phyloP scores from a whole-genome alignment of 2,888 invertebrate genomes.

The Athrips mouffetella region DNA sequence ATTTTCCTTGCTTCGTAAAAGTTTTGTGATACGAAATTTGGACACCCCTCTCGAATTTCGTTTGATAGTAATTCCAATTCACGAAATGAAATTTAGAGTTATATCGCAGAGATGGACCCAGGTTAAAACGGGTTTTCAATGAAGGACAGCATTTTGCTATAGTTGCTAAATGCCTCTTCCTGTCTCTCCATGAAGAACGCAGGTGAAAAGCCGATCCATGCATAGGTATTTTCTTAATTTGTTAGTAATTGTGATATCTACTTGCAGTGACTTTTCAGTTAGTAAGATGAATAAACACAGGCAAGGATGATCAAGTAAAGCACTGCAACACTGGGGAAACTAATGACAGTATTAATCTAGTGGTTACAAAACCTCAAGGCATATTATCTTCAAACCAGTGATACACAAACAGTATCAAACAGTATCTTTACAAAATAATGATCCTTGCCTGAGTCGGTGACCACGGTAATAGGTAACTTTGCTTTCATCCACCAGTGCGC shows the following conservation, averaged over 20 bases:
- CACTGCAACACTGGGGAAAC: constrained; percentile 75
- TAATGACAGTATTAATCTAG: constrained; percentile 71
- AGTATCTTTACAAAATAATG: constrained; percentile 72
- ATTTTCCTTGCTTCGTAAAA: constrained; percentile 12
- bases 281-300: constrained; percentile 77
- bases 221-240: constrained; percentile 49
- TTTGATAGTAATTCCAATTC: no score
- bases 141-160: constrained; percentile 10
- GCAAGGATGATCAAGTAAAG: constrained; percentile 80
- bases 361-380: constrained; percentile 76
- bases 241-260: constrained; percentile 67
- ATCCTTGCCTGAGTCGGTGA: constrained; percentile 80
- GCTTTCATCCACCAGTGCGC: constrained; percentile 97
- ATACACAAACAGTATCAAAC: constrained; percentile 69
- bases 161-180: constrained; percentile 17
- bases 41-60: no score
- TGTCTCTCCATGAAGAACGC: constrained; percentile 29
- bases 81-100: no score
- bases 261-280: constrained; percentile 66
- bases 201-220: constrained; percentile 65
- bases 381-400: constrained; percentile 75
- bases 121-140: constrained; percentile 37
- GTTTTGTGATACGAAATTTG: no score
- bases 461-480: constrained; percentile 83
- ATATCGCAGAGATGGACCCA: constrained; percentile 37